A percentile compares a stretch with the other conserved stretches of the same genome.
Conservation (phyloP, 2,113 vertebrate species). For the Mola mola region DNA sequence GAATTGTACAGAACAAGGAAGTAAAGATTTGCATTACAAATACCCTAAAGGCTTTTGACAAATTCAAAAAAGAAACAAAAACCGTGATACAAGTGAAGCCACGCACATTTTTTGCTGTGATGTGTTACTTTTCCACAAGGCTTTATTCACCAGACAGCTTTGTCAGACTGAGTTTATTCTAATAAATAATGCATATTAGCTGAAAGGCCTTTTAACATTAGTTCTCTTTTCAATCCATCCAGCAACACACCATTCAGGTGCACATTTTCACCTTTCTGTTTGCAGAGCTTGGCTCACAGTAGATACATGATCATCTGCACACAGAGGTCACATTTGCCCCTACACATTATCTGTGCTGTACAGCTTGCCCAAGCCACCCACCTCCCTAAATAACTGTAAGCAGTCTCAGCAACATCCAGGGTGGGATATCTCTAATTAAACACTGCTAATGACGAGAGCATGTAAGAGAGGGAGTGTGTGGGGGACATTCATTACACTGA, state of each 20-base stretch:
- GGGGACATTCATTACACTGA: constrained; percentile 62
- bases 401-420: constrained; percentile 49
- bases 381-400: constrained; percentile 34
- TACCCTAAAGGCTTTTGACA: constrained; percentile 1
- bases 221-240: neutral
- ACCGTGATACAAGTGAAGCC: constrained; percentile 10
- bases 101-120: constrained; percentile 16
- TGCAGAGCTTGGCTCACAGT: constrained; percentile 21
- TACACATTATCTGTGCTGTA: constrained; percentile 14
- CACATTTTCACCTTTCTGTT: neutral
- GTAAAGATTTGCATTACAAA: no score
- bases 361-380: constrained; percentile 5
- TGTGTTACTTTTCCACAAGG: constrained; percentile 5
- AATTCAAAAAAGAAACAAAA: constrained; percentile 14
- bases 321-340: neutral
- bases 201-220: constrained; percentile 13
- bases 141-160: constrained; percentile 12
- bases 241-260: neutral
- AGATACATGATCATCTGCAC: constrained; percentile 21
- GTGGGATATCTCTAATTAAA: constrained; percentile 76
- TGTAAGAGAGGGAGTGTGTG: constrained; percentile 38
- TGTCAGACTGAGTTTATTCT: constrained; percentile 36
- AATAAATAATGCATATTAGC: constrained; percentile 42
- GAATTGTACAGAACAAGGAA: no score
- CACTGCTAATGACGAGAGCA: constrained; percentile 75